Evolutionary conservation across 2,113 vertebrate species (phyloP).

Genomic region (Paedocypris sp.): DNA sequence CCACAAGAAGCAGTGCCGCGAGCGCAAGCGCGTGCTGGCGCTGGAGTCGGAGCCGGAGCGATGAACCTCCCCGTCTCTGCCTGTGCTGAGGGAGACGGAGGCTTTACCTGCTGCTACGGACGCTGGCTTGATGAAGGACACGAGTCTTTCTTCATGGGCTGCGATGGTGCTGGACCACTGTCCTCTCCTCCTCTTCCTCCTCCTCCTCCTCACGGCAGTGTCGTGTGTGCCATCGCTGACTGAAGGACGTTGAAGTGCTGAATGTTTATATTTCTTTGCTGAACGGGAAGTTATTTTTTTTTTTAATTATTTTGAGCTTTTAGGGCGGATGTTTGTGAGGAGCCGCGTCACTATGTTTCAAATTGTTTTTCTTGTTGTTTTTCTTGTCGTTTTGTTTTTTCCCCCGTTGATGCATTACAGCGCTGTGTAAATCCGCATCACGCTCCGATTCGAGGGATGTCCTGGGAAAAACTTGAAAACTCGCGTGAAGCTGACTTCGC

Average conservation of each 20-base stretch:
- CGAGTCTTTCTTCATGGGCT: slow-evolving; percentile 53
- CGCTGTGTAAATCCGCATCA: too few species aligned
- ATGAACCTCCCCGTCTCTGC: slow-evolving; percentile 52
- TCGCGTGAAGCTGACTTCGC: slow-evolving; percentile 29
- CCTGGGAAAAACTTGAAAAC: slow-evolving; percentile 47
- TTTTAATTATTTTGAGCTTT: too few species aligned
- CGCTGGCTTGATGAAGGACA: slow-evolving; percentile 49
- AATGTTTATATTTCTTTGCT: slow-evolving; percentile 24
- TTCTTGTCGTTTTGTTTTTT: too few species aligned
- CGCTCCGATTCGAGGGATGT: slow-evolving; percentile 45
- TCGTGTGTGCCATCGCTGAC: slow-evolving; percentile 51
- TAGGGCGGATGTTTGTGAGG: too few species aligned
- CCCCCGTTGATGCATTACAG: too few species aligned
- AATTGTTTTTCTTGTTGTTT: too few species aligned
- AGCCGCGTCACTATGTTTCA: slow-evolving; percentile 24
- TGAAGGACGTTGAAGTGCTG: slow-evolving; percentile 53
- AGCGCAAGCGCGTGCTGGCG: slow-evolving; percentile 81
- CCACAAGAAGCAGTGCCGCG: slow-evolving; percentile 97
- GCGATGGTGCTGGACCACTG: slow-evolving; percentile 58
- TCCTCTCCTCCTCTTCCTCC: slow-evolving; percentile 53
- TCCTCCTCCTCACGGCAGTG: slow-evolving; percentile 55
- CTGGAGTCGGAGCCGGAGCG: slow-evolving; percentile 90
- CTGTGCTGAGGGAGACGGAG: slow-evolving; percentile 40
- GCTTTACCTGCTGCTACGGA: slow-evolving; percentile 67
- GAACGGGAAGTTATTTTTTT: background rate